phyloP scores from a whole-genome alignment of 2,113 vertebrate species.

The Stegostoma tigrinum region DNA sequence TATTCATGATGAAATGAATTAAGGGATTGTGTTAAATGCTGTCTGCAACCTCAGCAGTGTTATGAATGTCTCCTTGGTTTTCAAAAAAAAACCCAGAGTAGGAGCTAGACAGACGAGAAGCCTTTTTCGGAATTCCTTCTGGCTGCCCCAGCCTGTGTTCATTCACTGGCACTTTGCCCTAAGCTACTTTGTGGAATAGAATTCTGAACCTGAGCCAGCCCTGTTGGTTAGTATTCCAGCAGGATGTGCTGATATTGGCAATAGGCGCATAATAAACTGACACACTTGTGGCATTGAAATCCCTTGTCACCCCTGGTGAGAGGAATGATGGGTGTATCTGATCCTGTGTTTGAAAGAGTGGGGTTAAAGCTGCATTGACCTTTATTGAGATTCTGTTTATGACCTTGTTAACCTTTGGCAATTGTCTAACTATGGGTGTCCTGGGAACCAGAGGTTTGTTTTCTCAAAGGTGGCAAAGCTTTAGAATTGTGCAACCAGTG shows the following conservation, averaged over 20 bases:
- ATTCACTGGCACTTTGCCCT: conserved; percentile 34
- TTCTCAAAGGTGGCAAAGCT: conserved; percentile 55
- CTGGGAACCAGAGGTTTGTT: conserved; percentile 62
- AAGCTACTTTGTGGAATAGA: conserved; percentile 25
- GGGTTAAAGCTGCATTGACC: conserved; percentile 59
- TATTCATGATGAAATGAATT: conserved; percentile 28
- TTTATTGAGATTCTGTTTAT: conserved; percentile 54
- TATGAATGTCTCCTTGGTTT: conserved; percentile 38
- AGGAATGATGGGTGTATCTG: conserved; percentile 56
- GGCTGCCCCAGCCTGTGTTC: conserved; percentile 19
- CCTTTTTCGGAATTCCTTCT: conserved; percentile 13
- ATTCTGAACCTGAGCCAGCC: conserved; percentile 23
- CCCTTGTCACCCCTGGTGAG: conserved; percentile 48
- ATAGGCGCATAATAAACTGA: conserved; percentile 37
- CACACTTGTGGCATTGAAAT: conserved; percentile 38
- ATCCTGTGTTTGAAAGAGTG: conserved; percentile 53
- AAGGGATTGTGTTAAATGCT: conserved; percentile 4
- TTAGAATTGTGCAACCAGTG: conserved; percentile 53
- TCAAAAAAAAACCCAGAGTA: conserved; percentile 10
- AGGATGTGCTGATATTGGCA: conserved; percentile 34
- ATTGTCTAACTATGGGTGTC: conserved; percentile 55
- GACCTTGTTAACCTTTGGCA: conserved; percentile 61
- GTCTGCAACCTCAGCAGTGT: conserved; percentile 24
- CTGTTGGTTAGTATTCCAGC: conserved; percentile 33
- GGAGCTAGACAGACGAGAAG: conserved; percentile 25